These are phyloP conservation scores for Phataginus tetradactyla DNA, from an alignment of 2,797 vertebrate genomes.

Conservation along the genomic window DNA sequence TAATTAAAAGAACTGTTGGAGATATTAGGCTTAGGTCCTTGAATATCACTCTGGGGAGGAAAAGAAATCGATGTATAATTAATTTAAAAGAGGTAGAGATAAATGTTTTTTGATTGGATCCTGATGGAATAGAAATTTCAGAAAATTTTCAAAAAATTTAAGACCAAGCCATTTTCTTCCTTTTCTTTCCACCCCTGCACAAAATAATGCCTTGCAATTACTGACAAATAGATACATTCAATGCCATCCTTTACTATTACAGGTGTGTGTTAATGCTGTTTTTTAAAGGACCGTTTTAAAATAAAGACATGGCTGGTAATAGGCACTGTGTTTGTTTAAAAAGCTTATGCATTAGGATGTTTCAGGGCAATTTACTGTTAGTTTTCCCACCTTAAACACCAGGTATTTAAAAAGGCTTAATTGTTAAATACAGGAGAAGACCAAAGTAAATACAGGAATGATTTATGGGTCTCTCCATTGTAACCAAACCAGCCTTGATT, in stretches of 20 bases:
- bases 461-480: constrained; percentile 56
- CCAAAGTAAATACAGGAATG: constrained; percentile 48
- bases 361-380: constrained; percentile 15
- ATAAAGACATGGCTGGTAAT: constrained; percentile 46
- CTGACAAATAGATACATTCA: constrained; percentile 41
- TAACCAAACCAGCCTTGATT: constrained; percentile 30
- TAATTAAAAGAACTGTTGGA: constrained; percentile 48
- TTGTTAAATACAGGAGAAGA: constrained; percentile 51
- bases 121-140: constrained; percentile 35
- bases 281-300: constrained; percentile 37
- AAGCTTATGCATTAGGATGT: neutral
- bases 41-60: neutral
- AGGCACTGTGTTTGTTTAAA: constrained; percentile 38
- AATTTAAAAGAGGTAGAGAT: neutral
- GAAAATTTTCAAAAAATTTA: constrained; percentile 21
- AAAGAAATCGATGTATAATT: constrained; percentile 18
- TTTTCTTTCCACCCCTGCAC: neutral
- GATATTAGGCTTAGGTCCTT: neutral
- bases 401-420: constrained; percentile 52
- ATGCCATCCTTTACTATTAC: constrained; percentile 42
- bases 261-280: neutral
- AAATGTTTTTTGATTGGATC: neutral
- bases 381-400: constrained; percentile 35
- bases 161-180: constrained; percentile 9
- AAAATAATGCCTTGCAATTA: constrained; percentile 55